Base-by-base conservation (phyloP, 2,113 vertebrate species). In the Polypterus senegalus region DNA sequence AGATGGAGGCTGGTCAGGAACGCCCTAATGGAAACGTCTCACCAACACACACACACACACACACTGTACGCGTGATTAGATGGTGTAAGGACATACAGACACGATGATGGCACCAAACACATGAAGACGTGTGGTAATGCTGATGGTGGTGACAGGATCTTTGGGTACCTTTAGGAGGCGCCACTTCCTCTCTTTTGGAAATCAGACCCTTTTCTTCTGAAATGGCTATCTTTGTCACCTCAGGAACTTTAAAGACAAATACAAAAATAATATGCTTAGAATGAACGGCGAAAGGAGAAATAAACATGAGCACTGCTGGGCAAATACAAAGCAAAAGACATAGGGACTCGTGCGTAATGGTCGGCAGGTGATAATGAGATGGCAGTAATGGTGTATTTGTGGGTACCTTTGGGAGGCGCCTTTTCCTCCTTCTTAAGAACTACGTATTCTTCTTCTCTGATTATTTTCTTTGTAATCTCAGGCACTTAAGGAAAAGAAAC, bases 351-450 rank as follows among this genome's bases (percentile, higher is more conserved):
- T 27, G 27, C 27, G 27, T 27, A 27, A 27, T 27, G 27, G 27
- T 27, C 27, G 27, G 27, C 27, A 27, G 27, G 27, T 27, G 27
- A 27, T 2, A 27, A 27, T 27, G 27, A 27, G 27, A 27, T 27
- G 27, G 27, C 27, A 27, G 27, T 27, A 27, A 27, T 27, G 27
- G 27, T 27, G 27, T 27, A 27, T 27, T 65, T 3, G 3, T 6
- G 62, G 64, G 63, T 86, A 85, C 83, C 83, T 86, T 82, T 81
- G 68, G 72, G 74, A 65, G 77, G 55, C 69, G 74, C 77, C 73
- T 73, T 7, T 61, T 63, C 70, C 58, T 76, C 27, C 73, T 83
- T 84, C 77, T 47, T 6, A 9, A 46, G 8, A 6, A 60, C 51
- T 9, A n/a, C 5, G 48, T 67, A 70, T 73, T 70, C 65, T 67